Evolutionary conservation across 2,888 invertebrate genomes (phyloP), one percentile per base, ranked within the genome.

Genomic region (Ophion ventricosus): DNA sequence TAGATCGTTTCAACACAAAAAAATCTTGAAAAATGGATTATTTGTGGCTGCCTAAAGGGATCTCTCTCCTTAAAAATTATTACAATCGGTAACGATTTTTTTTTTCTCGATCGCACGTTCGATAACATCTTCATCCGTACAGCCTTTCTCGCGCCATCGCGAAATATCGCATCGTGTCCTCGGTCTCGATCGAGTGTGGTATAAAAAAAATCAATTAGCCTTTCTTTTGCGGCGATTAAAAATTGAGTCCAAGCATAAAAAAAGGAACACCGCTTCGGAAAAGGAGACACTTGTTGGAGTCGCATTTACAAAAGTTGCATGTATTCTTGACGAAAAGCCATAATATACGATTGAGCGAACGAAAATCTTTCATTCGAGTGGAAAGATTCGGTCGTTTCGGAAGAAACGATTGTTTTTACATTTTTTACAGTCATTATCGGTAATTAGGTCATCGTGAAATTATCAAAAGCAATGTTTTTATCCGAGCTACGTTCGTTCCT

Each of bases 101-200:
- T 66, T 23, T 66, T 25, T 74, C 25, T 61, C 14, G 63, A 73
- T 20, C 64, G 63, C 57, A 23, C 57, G 57, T 64, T 54, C 1
- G 73, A 56, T 73, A 80, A 73, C 26, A 23, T 49, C 73, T 54
- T 66, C 20, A 56, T 43, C 64, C 56, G 43, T 20, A 3, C 25
- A 8, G 25, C 23, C n/a, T 8, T 8, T 11, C 17, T 54, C 43
- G 43, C 14, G 26, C n/a, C 35, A 25, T 78, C 70, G 14, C 35
- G 54, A 70, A 63, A 78, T 23, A 61, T 78, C 29, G 40, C 69
- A 23, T 49, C 40, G 64, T 7, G 25, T 64, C 72, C 72, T 72
- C 64, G 79, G 79, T 72, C 72, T 35, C 72, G 70, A 67, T 57
- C 64, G 61, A 74, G 73, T 14, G 25, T n/a, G 14, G 20, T 14